Base-by-base conservation (phyloP, 2,888 invertebrate genomes). In the Congeria kusceri region DNA sequence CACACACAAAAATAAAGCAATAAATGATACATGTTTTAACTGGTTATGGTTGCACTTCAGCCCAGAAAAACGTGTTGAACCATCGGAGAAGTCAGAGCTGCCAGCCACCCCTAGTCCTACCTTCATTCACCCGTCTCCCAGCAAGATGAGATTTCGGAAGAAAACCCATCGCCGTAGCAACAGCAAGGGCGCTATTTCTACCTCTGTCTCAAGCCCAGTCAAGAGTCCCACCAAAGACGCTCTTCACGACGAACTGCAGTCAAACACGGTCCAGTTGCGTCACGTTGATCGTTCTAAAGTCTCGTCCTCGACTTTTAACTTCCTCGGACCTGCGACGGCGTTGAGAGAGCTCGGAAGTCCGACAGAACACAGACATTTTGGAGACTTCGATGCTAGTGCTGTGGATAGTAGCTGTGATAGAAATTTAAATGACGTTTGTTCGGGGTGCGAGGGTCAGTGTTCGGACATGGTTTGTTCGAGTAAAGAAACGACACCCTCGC, bases 381-480 rank as follows among this genome's bases (percentile, higher is more conserved):
- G 53, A 15, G 62, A 64, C 4, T 46, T 75, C 11, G 66, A 72
- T 27, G 59, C 53, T 23, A 63, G 20, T 25, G 76, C 65, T 61
- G 76, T 69, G 58, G 71, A 56, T 64, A 59, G 58, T 32, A 76
- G 79, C 58, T 78, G 85, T 64, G 83, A 87, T 58, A 86, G 80
- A 56, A 92, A 92, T 77, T 83, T 92, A 65, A 92, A 92, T 72
- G 92, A 93, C 69, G 90, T 93, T 58, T 92, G 93, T 83, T 92
- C 92, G 76, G 92, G 92, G 46, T 92, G 92, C 83, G 91, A 92
- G 68, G 92, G 92, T 7, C 87, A 87, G 20, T 92, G 92, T 81
- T 89, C 90, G 57, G 92, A 93, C 75, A 84, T 85, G 53, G 89
- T 87, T 3, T 92, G 92, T 80, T 87, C 87, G 56, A 91, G 91